Conservation (phyloP, 2,113 vertebrate genomes). For the Sebastes schlegelii region DNA sequence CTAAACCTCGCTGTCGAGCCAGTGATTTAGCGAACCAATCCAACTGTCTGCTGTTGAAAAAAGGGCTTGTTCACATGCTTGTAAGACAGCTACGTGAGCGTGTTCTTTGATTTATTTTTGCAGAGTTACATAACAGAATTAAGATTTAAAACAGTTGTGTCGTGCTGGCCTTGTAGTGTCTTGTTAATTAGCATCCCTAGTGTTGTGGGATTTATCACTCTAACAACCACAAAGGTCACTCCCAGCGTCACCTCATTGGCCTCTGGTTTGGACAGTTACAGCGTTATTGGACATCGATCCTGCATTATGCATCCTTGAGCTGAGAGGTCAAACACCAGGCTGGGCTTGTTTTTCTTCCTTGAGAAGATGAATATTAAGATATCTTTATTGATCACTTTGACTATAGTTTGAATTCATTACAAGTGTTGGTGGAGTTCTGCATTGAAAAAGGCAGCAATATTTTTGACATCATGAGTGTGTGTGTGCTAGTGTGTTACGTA, state of each 20-base stretch:
- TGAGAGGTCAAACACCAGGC: not conserved
- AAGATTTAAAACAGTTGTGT: not conserved
- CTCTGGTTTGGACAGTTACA: constrained; percentile 4
- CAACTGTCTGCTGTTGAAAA: not conserved
- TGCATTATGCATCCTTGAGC: constrained; percentile 5
- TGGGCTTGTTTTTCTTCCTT: constrained; percentile 6
- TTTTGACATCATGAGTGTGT: not conserved
- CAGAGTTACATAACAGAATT: not conserved
- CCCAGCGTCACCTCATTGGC: constrained; percentile 4
- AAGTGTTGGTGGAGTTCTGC: not conserved
- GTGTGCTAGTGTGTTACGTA: constrained; percentile 29
- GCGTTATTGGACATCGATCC: constrained; percentile 52
- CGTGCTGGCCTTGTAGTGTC: not conserved
- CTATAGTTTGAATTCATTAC: constrained; percentile 9
- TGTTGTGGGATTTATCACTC: constrained; percentile 2
- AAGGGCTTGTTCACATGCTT: not conserved
- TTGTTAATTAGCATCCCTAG: not conserved
- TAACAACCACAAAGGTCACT: constrained; percentile 33
- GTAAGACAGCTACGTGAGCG: not conserved
- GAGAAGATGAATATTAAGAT: constrained; percentile 6
- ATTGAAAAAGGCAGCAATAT: not conserved
- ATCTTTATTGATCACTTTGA: constrained; percentile 31
- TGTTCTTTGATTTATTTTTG: not conserved
- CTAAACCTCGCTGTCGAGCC: not conserved
- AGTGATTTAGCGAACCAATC: constrained; percentile 4